Conservation (phyloP, 2,797 vertebrate genomes). For the Apogon talboti region DNA sequence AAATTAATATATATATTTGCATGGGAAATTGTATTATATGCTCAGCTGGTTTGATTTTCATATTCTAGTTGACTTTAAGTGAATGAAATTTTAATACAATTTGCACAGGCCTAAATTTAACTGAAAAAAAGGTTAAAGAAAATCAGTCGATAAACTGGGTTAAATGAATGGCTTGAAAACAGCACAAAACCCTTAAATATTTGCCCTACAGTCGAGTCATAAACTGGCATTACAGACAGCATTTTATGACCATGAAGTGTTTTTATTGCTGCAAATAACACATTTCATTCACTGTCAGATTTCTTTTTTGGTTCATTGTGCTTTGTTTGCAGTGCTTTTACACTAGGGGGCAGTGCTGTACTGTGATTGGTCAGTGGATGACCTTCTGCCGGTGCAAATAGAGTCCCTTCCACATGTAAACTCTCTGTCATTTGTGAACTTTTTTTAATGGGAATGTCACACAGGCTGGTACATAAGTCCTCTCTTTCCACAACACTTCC, state of each 20-base stretch:
- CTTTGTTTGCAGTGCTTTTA: slow-evolving; percentile 4
- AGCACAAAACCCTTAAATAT: not conserved
- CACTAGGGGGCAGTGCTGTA: slow-evolving; percentile 56
- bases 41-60: too few species aligned
- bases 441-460: slow-evolving; percentile 1
- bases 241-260: too few species aligned
- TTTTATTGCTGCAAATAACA: not conserved
- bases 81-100: too few species aligned
- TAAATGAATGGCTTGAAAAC: not conserved
- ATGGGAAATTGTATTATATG: too few species aligned
- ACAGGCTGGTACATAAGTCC: not conserved
- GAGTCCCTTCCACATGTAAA: not conserved
- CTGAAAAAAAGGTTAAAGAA: not conserved
- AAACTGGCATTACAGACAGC: not conserved
- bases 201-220: not conserved
- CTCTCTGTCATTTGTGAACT: not conserved
- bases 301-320: not conserved
- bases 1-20: too few species aligned
- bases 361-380: not conserved
- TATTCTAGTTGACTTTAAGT: too few species aligned
- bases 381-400: not conserved
- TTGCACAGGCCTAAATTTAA: too few species aligned
- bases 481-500: not conserved
- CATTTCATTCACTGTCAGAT: not conserved
- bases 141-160: not conserved